Conservation (phyloP, 2,888 invertebrate species). For the Laothoe populi region DNA sequence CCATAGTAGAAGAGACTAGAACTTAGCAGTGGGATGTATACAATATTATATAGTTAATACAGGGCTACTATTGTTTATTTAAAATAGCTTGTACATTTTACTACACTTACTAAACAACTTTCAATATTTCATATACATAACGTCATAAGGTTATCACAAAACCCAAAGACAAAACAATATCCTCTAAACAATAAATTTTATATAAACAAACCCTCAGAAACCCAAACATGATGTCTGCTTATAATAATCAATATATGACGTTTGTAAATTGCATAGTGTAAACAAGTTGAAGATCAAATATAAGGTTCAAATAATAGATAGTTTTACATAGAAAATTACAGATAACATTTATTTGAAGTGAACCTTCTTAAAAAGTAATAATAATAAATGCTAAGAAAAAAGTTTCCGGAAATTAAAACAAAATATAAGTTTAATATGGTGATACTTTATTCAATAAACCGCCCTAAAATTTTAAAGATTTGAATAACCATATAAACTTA, state of each 20-base stretch:
- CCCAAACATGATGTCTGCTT: not conserved
- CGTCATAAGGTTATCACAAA: not conserved
- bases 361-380: too few relatives aligned
- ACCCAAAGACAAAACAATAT: not conserved
- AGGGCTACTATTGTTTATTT: not conserved
- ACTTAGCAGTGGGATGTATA: too few relatives aligned
- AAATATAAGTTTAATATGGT: too few relatives aligned
- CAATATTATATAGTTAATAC: too few relatives aligned
- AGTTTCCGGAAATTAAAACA: too few relatives aligned
- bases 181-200: not conserved
- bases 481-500: too few relatives aligned
- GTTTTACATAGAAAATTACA: too few relatives aligned
- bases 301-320: not conserved
- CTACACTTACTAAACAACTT: not conserved
- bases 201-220: not conserved
- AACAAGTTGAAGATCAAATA: not conserved
- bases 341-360: too few relatives aligned
- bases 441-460: too few relatives aligned
- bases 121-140: not conserved
- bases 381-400: too few relatives aligned
- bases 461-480: too few relatives aligned
- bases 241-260: constrained; percentile 1
- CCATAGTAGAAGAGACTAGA: too few relatives aligned
- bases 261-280: constrained; percentile 13
- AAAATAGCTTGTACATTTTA: not conserved